A percentile compares a stretch with the other conserved stretches of the same genome.
Evolutionary conservation across 2,888 invertebrate genomes (phyloP).

Genomic region (Prionchulus punctatus): DNA sequence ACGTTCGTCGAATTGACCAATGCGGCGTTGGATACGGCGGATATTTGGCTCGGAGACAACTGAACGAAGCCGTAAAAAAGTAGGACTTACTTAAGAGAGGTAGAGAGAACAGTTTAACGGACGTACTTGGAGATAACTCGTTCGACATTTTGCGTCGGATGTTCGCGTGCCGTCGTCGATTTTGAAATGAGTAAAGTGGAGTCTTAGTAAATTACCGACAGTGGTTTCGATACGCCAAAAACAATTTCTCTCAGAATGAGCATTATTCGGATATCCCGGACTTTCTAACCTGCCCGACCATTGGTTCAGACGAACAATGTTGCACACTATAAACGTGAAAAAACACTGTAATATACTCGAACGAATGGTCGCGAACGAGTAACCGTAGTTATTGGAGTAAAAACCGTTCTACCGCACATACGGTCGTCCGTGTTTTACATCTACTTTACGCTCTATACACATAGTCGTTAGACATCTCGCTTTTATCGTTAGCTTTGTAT

Average conservation of each 20-base stretch:
- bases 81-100: no score
- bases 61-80: not conserved
- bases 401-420: no score
- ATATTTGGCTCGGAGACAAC: not conserved
- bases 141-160: not conserved
- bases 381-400: no score
- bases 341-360: not conserved
- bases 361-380: no score
- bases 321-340: not conserved
- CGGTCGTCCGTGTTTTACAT: no score
- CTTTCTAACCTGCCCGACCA: not conserved
- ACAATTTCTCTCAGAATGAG: not conserved
- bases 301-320: not conserved
- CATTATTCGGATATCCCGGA: not conserved
- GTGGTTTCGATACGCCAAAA: not conserved
- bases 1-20: not conserved
- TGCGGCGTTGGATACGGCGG: not conserved
- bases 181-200: not conserved
- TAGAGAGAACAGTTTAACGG: no score
- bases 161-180: not conserved
- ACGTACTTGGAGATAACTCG: not conserved
- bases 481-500: no score
- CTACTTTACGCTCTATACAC: no score
- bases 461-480: no score
- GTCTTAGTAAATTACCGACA: not conserved